A percentile compares a stretch with the other conserved stretches of the same genome.
These are phyloP conservation scores for Stomatorhinus ivindoensis DNA, from an alignment of 2,113 vertebrate genomes.

Conservation along the genomic window DNA sequence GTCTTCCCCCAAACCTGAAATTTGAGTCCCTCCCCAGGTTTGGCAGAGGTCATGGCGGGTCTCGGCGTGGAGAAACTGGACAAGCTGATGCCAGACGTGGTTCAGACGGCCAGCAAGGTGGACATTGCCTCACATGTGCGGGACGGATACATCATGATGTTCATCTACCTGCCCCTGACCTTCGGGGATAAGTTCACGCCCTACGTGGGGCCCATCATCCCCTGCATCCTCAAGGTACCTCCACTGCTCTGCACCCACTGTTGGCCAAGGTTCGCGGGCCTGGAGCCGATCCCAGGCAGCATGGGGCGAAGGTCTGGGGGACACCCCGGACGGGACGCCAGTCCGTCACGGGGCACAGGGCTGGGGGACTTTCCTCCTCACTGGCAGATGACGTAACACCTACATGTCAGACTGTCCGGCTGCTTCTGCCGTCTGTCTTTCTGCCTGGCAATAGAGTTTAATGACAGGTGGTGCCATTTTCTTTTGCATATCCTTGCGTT, in stretches of 20 bases:
- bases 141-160: slow-evolving; percentile 99
- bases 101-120: slow-evolving; percentile 90
- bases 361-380: background rate
- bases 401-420: background rate
- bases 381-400: background rate
- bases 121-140: slow-evolving; percentile 95
- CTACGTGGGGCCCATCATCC: slow-evolving; percentile 95
- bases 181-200: slow-evolving; percentile 95
- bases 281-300: background rate
- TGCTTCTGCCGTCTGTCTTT: background rate
- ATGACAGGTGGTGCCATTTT: slow-evolving; percentile 3
- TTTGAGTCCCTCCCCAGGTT: slow-evolving; percentile 54
- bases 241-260: slow-evolving; percentile 18
- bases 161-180: slow-evolving; percentile 95
- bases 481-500: background rate
- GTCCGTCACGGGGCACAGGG: background rate
- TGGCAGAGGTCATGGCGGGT: slow-evolving; percentile 96
- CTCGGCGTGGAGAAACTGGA: slow-evolving; percentile 95
- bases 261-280: slow-evolving; percentile 19
- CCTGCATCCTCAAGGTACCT: slow-evolving; percentile 92
- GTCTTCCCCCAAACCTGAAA: background rate
- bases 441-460: background rate
- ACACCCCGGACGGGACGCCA: background rate
- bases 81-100: slow-evolving; percentile 97
- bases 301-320: background rate